Conservation (phyloP, 2,113 vertebrate genomes). For the Oryzias celebensis region DNA sequence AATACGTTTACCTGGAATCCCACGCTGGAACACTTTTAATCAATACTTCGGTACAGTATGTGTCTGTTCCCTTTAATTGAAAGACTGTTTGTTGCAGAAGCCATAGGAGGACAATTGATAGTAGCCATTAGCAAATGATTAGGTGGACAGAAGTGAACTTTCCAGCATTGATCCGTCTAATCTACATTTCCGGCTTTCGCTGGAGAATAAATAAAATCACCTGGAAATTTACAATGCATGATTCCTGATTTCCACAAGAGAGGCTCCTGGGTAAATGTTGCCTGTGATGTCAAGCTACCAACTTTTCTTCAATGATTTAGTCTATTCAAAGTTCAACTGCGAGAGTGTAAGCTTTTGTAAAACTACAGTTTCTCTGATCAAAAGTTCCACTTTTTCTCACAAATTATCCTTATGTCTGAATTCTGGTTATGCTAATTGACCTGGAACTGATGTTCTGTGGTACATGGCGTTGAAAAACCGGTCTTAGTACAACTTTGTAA, state of each 20-base stretch:
- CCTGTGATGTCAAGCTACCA: too few species aligned
- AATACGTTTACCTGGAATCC: conserved; percentile 76
- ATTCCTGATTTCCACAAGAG: conserved; percentile 75
- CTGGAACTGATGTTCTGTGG: too few species aligned
- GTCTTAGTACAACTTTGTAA: too few species aligned
- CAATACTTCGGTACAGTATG: conserved; percentile 58
- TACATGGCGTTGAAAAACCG: too few species aligned
- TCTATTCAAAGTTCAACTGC: too few species aligned
- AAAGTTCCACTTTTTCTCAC: too few species aligned
- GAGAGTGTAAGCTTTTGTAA: too few species aligned
- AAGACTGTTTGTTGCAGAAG: conserved; percentile 57
- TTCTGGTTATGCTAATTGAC: too few species aligned
- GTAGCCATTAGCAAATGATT: conserved; percentile 83
- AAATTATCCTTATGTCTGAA: too few species aligned
- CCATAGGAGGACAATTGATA: conserved; percentile 79
- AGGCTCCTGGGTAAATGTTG: conserved; percentile 20
- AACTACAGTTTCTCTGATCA: too few species aligned
- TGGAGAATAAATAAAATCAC: conserved; percentile 79
- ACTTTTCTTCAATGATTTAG: too few species aligned
- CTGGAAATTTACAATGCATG: conserved; percentile 77
- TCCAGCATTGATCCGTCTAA: conserved; percentile 75
- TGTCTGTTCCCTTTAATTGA: conserved; percentile 78
- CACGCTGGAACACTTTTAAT: conserved; percentile 71
- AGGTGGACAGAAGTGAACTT: conserved; percentile 81
- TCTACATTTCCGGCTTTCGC: conserved; percentile 80